Evolutionary conservation across 2,888 invertebrate genomes (phyloP).

Genomic region (Scrobipalpa costella): DNA sequence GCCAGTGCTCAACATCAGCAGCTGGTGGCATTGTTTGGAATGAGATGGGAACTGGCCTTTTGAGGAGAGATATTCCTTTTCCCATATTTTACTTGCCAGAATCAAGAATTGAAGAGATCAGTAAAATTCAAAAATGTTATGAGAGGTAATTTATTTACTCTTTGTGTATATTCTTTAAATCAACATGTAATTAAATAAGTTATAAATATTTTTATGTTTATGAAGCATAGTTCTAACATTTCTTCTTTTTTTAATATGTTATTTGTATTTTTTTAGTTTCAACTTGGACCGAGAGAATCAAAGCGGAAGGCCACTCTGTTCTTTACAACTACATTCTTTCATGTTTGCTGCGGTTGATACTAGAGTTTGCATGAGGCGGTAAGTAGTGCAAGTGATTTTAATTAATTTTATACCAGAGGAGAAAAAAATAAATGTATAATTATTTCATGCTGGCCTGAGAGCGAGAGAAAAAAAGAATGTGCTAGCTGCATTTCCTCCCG

Average conservation of each 20-base stretch:
- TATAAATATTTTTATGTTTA: too few species aligned
- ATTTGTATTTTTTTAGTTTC: conserved; percentile 71
- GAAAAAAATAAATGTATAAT: too few species aligned
- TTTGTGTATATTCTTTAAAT: too few species aligned
- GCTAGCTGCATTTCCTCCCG: too few species aligned
- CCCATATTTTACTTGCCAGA: conserved; percentile 89
- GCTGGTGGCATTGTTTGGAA: conserved; percentile 90
- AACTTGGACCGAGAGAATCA: conserved; percentile 86
- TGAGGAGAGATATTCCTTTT: conserved; percentile 91
- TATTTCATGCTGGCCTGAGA: too few species aligned
- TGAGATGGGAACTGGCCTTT: conserved; percentile 86
- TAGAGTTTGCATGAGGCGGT: conserved; percentile 90
- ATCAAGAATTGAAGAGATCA: conserved; percentile 75
- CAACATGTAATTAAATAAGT: too few species aligned
- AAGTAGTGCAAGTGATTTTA: conserved; percentile 34
- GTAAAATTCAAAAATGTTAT: conserved; percentile 83
- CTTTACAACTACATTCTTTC: conserved; percentile 91
- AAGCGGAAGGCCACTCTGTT: conserved; percentile 87
- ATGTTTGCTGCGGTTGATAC: conserved; percentile 95
- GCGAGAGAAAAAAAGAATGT: too few species aligned
- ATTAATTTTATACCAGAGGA: too few species aligned
- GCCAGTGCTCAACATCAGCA: conserved; percentile 70
- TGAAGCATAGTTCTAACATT: too few species aligned
- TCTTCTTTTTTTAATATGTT: too few species aligned
- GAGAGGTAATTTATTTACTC: conserved; percentile 54